These are phyloP conservation scores for Yasuhikotakia modesta DNA, from an alignment of 2,797 vertebrate species.

Conservation along the genomic window DNA sequence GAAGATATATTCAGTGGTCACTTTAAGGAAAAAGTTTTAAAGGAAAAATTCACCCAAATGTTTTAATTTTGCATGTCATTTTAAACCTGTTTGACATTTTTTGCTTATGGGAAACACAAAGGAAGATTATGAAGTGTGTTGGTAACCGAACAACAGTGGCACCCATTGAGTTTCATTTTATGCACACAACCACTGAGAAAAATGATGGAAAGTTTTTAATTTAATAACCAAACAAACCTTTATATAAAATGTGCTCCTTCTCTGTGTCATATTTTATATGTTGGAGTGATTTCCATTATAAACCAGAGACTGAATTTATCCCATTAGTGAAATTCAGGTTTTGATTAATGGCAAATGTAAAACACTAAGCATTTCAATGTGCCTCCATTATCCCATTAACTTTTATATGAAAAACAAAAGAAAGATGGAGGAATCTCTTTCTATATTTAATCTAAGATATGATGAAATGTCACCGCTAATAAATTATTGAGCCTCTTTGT, in stretches of 20 bases:
- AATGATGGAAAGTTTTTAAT: too few species aligned
- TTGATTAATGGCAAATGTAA: slow-evolving; percentile 10
- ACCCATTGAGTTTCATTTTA: too few species aligned
- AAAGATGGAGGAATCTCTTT: neutral
- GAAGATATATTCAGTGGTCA: neutral
- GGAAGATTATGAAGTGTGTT: too few species aligned
- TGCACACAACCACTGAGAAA: too few species aligned
- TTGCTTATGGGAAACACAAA: too few species aligned
- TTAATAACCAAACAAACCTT: too few species aligned
- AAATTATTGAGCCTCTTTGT: slow-evolving; percentile 39
- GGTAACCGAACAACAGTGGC: too few species aligned
- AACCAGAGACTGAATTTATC: neutral
- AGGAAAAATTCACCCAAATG: too few species aligned
- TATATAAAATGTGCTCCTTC: neutral
- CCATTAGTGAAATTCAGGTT: neutral
- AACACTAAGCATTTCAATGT: slow-evolving; percentile 11
- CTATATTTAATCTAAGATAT: neutral
- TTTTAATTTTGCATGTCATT: too few species aligned
- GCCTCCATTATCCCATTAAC: neutral
- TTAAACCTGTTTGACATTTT: too few species aligned
- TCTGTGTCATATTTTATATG: neutral
- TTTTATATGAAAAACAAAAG: neutral
- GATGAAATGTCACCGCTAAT: slow-evolving; percentile 21
- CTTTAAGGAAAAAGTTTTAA: too few species aligned
- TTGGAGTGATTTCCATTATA: neutral